Base-by-base conservation (phyloP, 2,888 invertebrate species). In the Brenthis hecate region DNA sequence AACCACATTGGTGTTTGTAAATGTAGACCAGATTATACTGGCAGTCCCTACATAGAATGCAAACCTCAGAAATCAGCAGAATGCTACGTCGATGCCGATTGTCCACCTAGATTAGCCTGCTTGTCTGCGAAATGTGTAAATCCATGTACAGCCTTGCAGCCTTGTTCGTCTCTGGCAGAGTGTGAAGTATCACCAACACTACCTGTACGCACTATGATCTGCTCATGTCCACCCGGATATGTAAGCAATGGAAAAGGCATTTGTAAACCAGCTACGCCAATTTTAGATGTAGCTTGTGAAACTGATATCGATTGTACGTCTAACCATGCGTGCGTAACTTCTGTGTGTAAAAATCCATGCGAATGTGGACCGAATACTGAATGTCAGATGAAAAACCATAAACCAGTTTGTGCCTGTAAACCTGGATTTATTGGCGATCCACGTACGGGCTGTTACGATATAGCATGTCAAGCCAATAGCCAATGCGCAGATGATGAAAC, bases 131-230 rank as follows among this genome's bases (percentile, higher is more conserved):
- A 95, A 83, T 98, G 98, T 80, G 96, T 96, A 74, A 95, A 98
- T 85, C 97, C 98, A 8, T 98, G 98, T 81, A 85, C 94, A 3
- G 94, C 94, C 11, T 89, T 97, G 62, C 94, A 95, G 76, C 98
- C 98, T 3, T 98, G 98, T 82, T 94, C 95, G 56, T 93, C 94
- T 65, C 97, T 97, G 50, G 95, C 98, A 0, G 94, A 94, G 73
- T 98, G 98, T 81, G 95, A 95, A 85, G 97, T 97, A 0, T 94
- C 97, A 32, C 95, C 96, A 1, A 96, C 97, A 5, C 86, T 96
- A 36, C 97, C 98, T 0, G 96, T 98, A 6, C 94, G 98, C 72
- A 97, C 98, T 0, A 97, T 98, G 96, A 94, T 97, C 51, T 98
- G 98, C 82, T 95, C 97, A 3, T 98, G 98, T 79, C 97, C 98